Evolutionary conservation across 2,888 invertebrate species (phyloP), one percentile per base, ranked within the genome.

Genomic region (Drosophila gaucha): DNA sequence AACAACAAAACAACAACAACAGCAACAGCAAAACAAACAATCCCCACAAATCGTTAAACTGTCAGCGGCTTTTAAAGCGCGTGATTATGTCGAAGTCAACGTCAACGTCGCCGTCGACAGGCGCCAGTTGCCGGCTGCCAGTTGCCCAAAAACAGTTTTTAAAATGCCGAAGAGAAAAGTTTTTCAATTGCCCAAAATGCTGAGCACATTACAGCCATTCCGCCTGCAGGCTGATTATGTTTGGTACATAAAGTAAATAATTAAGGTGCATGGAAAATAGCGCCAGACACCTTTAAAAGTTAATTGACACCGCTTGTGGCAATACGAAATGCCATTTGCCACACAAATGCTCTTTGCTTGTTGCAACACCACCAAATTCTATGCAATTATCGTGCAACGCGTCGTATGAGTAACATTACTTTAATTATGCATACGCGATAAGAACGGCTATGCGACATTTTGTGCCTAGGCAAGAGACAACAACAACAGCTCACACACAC

Each of bases 41-140:
- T 86, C 78, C 85, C 80, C 83, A 88, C 90, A 89, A 89, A 89
- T 90, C 89, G 89, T 89, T 89, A 84, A 90, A 86, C 86, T 89
- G 89, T 89, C 89, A 90, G 77, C 85, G 79, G 80, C 86, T 80
- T 77, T 90, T 87, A 89, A 85, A 87, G 84, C 84, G 88, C 84
- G 86, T 83, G 82, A 83, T 83, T 83, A 83, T 83, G 82, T 83
- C 82, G 80, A 60, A 78, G 79, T 75, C 72, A 56, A 60, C 67
- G 62, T 69, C 60, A 65, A 52, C 41, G 64, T 60, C 67, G 28
- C 10, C 51, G 28, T 67, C 68, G 72, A 85, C 88, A 86, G 86
- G 86, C 82, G 82, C 82, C 88, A 85, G 79, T 83, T 67, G 49
- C 18, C 46, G 22, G 14, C 20, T 22, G 47, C 33, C 47, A 33